These are phyloP conservation scores for Phrynocephalus vlangalii DNA, from an alignment of 2,797 vertebrate genomes.

Conservation along the genomic window DNA sequence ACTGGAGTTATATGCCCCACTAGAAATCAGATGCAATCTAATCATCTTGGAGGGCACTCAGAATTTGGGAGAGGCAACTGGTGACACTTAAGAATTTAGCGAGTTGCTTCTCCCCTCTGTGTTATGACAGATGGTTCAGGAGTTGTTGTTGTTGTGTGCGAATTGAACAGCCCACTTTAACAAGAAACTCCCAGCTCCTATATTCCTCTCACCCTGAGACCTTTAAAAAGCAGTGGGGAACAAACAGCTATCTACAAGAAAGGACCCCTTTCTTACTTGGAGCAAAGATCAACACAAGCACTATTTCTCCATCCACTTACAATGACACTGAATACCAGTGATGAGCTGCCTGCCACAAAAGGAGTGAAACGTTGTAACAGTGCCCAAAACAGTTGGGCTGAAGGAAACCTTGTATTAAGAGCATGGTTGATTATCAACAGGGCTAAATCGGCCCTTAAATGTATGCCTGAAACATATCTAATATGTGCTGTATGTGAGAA, in stretches of 20 bases:
- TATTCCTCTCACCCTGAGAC: too few species aligned
- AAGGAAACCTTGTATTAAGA: background rate
- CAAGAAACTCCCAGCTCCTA: background rate
- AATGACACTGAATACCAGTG: background rate
- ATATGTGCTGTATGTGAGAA: background rate
- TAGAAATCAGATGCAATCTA: background rate
- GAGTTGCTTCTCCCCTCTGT: background rate
- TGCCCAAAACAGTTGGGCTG: background rate
- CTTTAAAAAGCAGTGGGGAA: background rate
- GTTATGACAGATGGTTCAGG: background rate
- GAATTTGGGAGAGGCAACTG: background rate
- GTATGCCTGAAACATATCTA: background rate
- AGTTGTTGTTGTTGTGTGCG: background rate
- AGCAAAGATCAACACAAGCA: background rate
- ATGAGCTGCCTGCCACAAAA: background rate
- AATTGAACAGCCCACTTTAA: background rate
- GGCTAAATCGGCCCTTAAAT: background rate
- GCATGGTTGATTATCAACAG: background rate
- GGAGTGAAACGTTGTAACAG: too few species aligned
- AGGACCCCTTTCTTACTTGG: background rate
- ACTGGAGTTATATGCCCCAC: background rate
- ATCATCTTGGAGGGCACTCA: background rate
- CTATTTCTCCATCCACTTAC: background rate
- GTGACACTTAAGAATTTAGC: background rate
- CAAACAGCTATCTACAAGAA: background rate